A percentile compares a stretch with the other conserved stretches of the same genome.
Evolutionary conservation across 2,888 invertebrate genomes (phyloP).

Genomic region (Trypoxylon attenuatum): DNA sequence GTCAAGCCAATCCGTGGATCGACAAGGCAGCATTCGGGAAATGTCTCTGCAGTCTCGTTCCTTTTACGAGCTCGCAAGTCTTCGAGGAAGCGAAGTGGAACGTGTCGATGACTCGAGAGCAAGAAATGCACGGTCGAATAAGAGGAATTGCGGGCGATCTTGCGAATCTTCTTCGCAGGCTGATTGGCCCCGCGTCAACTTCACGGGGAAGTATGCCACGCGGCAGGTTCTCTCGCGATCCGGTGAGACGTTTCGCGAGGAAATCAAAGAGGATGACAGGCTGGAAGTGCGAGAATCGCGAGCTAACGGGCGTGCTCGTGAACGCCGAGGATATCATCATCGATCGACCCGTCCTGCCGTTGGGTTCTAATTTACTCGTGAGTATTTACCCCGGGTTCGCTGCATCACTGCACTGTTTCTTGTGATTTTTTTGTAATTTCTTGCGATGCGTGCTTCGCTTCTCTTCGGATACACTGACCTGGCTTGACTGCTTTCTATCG

Average conservation of each 20-base stretch:
- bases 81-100: neutral
- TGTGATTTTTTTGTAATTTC: neutral
- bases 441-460: neutral
- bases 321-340: conserved; percentile 13
- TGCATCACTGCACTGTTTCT: neutral
- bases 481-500: neutral
- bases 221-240: too few relatives aligned
- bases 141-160: conserved; percentile 6
- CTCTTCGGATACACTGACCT: neutral
- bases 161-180: conserved; percentile 7
- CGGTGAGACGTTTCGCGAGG: conserved; percentile 6
- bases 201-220: neutral
- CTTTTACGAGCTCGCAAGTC: too few relatives aligned
- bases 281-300: neutral
- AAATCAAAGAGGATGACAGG: neutral
- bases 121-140: conserved; percentile 2
- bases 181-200: conserved; percentile 10
- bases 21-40: neutral
- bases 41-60: neutral
- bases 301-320: neutral
- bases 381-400: conserved; percentile 47
- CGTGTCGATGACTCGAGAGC: neutral
- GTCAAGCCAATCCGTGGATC: neutral
- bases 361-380: conserved; percentile 38
- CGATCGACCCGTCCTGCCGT: conserved; percentile 10